phyloP scores from a whole-genome alignment of 2,797 vertebrate species.

The Microctenopoma steveboyesi region DNA sequence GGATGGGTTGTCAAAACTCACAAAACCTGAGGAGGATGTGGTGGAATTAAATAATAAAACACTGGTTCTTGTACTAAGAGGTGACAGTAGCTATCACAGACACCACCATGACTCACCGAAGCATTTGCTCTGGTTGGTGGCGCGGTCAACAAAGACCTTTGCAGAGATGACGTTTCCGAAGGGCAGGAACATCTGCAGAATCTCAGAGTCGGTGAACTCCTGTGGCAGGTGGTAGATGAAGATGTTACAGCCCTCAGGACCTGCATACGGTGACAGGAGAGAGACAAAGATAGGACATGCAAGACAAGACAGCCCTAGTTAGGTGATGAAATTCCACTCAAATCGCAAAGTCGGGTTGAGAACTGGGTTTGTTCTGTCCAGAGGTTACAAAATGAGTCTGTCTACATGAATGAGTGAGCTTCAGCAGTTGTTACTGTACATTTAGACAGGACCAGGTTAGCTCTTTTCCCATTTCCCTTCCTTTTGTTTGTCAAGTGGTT shows the following conservation, averaged over 20 bases:
- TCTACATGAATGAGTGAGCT: no score
- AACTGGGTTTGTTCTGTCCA: not conserved
- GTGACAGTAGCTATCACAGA: not conserved
- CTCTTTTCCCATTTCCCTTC: no score
- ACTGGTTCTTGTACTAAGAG: not conserved
- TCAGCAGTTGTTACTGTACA: no score
- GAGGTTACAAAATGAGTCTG: not conserved
- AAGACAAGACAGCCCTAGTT: conserved; percentile 2
- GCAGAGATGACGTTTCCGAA: conserved; percentile 98
- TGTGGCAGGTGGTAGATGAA: conserved; percentile 99
- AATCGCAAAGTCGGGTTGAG: not conserved
- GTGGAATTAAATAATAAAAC: not conserved
- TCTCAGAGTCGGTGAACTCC: conserved; percentile 96
- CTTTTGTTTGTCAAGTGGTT: conserved; percentile 2
- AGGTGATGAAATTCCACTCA: not conserved
- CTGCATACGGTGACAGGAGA: conserved; percentile 71
- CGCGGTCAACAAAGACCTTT: conserved; percentile 97
- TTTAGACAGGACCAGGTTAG: not conserved
- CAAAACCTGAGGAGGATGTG: conserved; percentile 84
- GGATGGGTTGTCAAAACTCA: conserved; percentile 98
- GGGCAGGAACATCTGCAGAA: conserved; percentile 97
- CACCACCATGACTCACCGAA: conserved; percentile 85
- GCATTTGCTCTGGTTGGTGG: conserved; percentile 98
- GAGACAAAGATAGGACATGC: not conserved
- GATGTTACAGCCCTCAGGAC: conserved; percentile 97